phyloP scores from a whole-genome alignment of 2,888 invertebrate genomes.

The Xylota segnis region DNA sequence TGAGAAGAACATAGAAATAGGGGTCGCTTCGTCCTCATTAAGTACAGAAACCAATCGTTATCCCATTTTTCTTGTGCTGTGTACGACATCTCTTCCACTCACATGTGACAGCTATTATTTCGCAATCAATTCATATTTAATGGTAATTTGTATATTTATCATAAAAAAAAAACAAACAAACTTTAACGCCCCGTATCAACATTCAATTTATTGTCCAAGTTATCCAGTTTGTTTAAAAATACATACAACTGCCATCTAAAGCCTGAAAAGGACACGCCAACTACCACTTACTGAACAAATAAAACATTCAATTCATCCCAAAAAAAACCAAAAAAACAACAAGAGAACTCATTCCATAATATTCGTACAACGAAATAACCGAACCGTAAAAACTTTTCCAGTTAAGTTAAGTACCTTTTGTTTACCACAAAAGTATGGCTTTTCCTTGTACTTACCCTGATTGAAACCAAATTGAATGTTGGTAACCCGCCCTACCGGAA shows the following conservation, averaged over 20 bases:
- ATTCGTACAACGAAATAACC: constrained; percentile 30
- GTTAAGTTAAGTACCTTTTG: constrained; percentile 41
- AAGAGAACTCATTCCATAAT: neutral
- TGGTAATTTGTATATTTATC: neutral
- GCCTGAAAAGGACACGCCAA: constrained; percentile 4
- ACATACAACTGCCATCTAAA: neutral
- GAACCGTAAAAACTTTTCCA: constrained; percentile 40
- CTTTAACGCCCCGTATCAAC: neutral
- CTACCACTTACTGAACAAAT: constrained; percentile 6
- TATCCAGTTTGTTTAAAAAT: neutral
- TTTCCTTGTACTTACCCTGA: constrained; percentile 57
- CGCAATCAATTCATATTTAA: neutral
- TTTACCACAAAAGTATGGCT: constrained; percentile 7
- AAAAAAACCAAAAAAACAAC: neutral
- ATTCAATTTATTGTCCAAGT: neutral
- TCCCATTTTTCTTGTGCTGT: too few species aligned
- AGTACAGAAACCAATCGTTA: too few species aligned
- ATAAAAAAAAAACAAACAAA: too few species aligned
- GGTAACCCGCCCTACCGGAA: constrained; percentile 22
- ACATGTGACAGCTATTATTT: neutral
- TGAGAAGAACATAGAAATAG: too few species aligned
- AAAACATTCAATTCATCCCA: constrained; percentile 7
- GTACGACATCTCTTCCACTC: neutral
- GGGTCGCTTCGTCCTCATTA: too few species aligned
- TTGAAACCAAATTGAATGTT: constrained; percentile 61